A percentile compares a stretch with the other conserved stretches of the same genome.
phyloP scores from a whole-genome alignment of 2,113 vertebrate genomes.

The Varanus salvator region DNA sequence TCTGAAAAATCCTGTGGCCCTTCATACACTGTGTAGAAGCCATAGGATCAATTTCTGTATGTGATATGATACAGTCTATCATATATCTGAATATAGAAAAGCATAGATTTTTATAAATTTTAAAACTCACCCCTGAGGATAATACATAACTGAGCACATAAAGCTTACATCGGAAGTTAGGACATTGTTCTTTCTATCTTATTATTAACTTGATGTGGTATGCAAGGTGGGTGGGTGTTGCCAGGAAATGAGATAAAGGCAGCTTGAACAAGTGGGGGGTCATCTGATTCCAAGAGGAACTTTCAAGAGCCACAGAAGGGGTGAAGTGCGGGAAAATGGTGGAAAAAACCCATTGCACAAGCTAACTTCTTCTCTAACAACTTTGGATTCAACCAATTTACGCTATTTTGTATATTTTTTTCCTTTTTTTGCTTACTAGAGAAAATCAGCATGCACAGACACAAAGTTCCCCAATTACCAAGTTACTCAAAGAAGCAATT shows the following conservation, averaged over 20 bases:
- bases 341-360: not conserved
- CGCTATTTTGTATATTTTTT: not conserved
- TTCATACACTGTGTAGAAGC: no score
- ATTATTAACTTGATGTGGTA: not conserved
- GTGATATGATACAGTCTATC: no score
- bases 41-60: no score
- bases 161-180: not conserved
- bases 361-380: not conserved
- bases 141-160: not conserved
- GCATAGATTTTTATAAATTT: slow-evolving; percentile 9
- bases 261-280: not conserved
- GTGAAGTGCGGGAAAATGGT: not conserved
- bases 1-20: no score
- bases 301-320: not conserved
- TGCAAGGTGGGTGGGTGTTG: not conserved
- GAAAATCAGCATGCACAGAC: not conserved
- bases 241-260: not conserved
- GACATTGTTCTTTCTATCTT: not conserved
- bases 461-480: not conserved
- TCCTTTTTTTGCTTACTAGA: not conserved
- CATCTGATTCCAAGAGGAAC: not conserved
- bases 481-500: not conserved
- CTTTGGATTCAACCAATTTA: not conserved
- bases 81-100: not conserved
- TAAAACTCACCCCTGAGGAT: slow-evolving; percentile 6